Conservation (phyloP, 2,797 vertebrate species). For the Phaenicophaeus curvirostris region DNA sequence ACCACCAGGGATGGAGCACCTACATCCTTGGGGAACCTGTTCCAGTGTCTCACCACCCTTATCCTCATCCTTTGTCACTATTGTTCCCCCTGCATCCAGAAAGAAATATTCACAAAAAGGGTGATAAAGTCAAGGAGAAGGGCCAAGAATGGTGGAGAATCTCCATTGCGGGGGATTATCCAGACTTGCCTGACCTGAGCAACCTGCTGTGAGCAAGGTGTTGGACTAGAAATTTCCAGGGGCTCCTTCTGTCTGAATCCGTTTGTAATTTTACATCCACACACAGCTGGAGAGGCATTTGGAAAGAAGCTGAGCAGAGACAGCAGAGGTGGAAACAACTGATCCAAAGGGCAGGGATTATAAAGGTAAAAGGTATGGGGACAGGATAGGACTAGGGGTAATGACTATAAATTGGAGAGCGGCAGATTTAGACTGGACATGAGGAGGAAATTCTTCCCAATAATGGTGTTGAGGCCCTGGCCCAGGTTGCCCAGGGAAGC, state of each 20-base stretch:
- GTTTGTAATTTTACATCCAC: not conserved
- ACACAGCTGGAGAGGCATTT: not conserved
- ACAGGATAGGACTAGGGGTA: too few relatives aligned
- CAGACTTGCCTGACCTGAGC: not conserved
- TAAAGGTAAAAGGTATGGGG: not conserved
- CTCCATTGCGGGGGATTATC: not conserved
- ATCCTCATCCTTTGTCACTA: too few relatives aligned
- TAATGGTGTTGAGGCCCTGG: too few relatives aligned
- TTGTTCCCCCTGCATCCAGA: too few relatives aligned
- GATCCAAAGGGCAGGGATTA: not conserved
- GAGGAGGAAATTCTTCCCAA: too few relatives aligned
- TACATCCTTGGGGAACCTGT: too few relatives aligned
- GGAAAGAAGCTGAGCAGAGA: not conserved
- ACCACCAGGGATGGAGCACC: too few relatives aligned
- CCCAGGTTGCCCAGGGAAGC: too few relatives aligned
- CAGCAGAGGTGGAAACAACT: not conserved
- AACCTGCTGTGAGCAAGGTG: not conserved
- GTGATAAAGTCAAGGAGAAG: not conserved
- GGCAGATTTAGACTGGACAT: too few relatives aligned
- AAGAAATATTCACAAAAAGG: not conserved
- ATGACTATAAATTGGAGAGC: too few relatives aligned
- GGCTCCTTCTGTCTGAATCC: not conserved
- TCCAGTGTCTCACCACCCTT: too few relatives aligned
- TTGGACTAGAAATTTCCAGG: not conserved
- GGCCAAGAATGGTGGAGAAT: not conserved